Evolutionary conservation across 2,888 invertebrate species (phyloP).

Genomic region (Rugalucina vietnamica): DNA sequence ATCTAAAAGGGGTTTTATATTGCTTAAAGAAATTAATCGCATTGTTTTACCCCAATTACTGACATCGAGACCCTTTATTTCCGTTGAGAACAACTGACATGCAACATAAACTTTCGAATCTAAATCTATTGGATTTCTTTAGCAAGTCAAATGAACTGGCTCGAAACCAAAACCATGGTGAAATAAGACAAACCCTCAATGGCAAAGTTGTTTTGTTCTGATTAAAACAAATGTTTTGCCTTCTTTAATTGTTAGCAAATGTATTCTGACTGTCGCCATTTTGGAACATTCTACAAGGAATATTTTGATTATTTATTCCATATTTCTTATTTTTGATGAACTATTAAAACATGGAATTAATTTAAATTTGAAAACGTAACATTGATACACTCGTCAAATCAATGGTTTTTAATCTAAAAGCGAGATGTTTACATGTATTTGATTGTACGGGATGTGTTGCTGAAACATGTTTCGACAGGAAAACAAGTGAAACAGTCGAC

Average conservation of each 20-base stretch:
- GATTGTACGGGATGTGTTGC: no score
- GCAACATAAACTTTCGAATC: background rate
- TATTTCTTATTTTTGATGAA: no score
- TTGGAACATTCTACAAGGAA: background rate
- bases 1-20: background rate
- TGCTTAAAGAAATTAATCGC: background rate
- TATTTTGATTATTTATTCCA: no score
- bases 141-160: background rate
- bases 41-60: background rate
- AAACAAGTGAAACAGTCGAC: no score
- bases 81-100: background rate
- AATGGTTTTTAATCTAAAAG: no score
- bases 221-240: background rate
- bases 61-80: background rate
- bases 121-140: background rate
- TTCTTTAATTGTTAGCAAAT: background rate
- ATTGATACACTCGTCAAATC: no score
- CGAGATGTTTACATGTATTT: no score
- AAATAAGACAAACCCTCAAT: background rate
- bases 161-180: slow-evolving; percentile 1
- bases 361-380: no score
- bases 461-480: no score
- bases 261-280: background rate
- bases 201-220: background rate
- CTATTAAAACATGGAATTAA: no score